Evolutionary conservation across 37 sponge, comb jelly and placozoan genomes (phyloP), one percentile per base, ranked within the genome.

Genomic region (Aphrocallistes beatrix): DNA sequence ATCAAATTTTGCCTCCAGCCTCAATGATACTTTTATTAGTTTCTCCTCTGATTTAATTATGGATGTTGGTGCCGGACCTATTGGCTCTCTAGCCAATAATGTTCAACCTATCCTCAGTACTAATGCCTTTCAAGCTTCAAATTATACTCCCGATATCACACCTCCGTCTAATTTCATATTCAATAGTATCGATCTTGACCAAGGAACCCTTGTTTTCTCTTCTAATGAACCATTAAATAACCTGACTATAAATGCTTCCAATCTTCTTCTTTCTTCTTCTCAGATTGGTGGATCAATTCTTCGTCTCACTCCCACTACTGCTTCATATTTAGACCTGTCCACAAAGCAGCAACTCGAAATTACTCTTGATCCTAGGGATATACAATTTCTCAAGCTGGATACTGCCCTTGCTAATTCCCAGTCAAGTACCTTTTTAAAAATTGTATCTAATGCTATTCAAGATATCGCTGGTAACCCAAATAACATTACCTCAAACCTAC

Each of bases 381-480:
- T 86, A 1, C 40, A 38, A 37, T 81, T 36, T 37, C 21, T 86
- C 34, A 86, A 86, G 38, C 37, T 86, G 16, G 38, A 86, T 81
- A 86, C 87, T 28, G 82, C 89, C 37, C 86, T 95, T 32, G 96
- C 93, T 36, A 91, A 88, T 37, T 86, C 83, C 19, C 86, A 48
- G 0, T 34, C 84, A 3, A 88, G 88, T 51, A 92, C 96, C 37
- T 93, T 89, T 84, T 87, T 95, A 34, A 85, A 83, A 30, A 47
- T 90, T 10, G 83, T 21, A 8, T 81, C 81, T 38, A 84, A 36
- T 17, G 85, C 92, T 69, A 81, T 91, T 40, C 32, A 37, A 32
- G 96, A 95, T 82, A 81, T 93, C 36, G 81, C 89, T 83, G 86
- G 84, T n/a, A 93, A 87, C 40, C 82, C 51, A 19, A 88, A 90